phyloP scores from a whole-genome alignment of 2,888 invertebrate genomes.

The Plebejus anna region DNA sequence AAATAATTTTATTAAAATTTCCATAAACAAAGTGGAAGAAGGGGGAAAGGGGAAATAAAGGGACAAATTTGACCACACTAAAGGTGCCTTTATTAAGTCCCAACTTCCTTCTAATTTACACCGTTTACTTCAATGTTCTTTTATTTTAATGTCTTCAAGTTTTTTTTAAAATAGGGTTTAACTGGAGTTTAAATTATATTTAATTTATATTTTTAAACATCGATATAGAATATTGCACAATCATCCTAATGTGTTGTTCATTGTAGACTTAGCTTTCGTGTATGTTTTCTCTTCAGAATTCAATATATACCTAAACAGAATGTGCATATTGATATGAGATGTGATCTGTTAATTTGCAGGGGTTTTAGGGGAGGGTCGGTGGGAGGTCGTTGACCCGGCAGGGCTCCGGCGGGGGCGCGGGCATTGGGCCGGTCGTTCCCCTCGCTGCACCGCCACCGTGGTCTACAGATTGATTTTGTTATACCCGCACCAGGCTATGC shows the following conservation, averaged over 20 bases:
- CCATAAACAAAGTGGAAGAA: neutral
- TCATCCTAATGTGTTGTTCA: no score
- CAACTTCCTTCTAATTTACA: neutral
- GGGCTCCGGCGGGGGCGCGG: conserved; percentile 63
- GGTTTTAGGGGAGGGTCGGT: conserved; percentile 57
- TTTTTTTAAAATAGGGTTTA: conserved; percentile 30
- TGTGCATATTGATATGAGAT: conserved; percentile 39
- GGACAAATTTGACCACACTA: neutral
- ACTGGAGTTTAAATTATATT: conserved; percentile 36
- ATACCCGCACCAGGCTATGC: conserved; percentile 11
- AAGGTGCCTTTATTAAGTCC: neutral
- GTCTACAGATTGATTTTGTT: conserved; percentile 53
- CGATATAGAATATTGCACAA: neutral
- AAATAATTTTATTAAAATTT: neutral
- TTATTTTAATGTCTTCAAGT: neutral
- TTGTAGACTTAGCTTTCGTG: neutral
- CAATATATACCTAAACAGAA: neutral
- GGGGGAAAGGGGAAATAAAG: neutral
- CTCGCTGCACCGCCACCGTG: conserved; percentile 52
- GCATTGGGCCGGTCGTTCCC: conserved; percentile 67
- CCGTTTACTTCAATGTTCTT: neutral
- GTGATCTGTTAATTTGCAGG: conserved; percentile 43
- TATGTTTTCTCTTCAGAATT: neutral
- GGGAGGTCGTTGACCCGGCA: conserved; percentile 67
- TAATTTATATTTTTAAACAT: neutral